Conservation (phyloP, 2,888 invertebrate species). For the Volucella zonaria region DNA sequence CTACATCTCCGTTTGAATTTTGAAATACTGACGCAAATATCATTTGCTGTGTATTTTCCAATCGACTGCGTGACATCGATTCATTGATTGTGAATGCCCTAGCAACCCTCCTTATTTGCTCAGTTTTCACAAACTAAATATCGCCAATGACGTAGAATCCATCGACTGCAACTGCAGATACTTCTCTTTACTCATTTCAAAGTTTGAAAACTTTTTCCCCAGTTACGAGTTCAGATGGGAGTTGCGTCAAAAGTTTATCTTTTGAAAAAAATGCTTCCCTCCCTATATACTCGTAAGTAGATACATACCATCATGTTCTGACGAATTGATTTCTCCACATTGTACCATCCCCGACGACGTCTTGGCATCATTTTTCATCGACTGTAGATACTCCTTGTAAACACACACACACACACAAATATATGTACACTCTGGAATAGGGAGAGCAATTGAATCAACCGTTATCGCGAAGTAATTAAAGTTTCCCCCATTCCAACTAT, state of each 20-base stretch:
- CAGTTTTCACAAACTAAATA: too few relatives aligned
- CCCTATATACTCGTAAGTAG: not conserved
- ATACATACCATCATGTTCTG: conserved; percentile 80
- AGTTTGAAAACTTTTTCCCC: too few relatives aligned
- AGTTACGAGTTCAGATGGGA: not conserved
- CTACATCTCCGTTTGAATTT: too few relatives aligned
- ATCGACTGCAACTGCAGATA: too few relatives aligned
- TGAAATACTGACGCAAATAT: too few relatives aligned
- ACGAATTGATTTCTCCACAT: conserved; percentile 81
- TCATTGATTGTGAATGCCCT: too few relatives aligned
- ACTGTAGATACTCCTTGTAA: not conserved
- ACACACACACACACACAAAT: not conserved
- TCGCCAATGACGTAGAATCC: too few relatives aligned
- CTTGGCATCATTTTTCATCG: conserved; percentile 79
- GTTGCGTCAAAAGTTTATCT: conserved; percentile 13
- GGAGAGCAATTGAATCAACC: conserved; percentile 57
- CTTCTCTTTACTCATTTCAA: too few relatives aligned
- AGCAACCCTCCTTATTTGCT: too few relatives aligned
- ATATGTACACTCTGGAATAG: not conserved
- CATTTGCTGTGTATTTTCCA: too few relatives aligned
- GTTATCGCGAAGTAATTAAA: conserved; percentile 50
- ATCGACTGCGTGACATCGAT: too few relatives aligned
- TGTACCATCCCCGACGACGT: conserved; percentile 81
- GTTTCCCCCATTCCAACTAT: conserved; percentile 10
- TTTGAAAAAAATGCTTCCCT: too few relatives aligned